A percentile compares a stretch with the other conserved stretches of the same genome.
These are phyloP conservation scores for Gambusia holbrooki DNA, from an alignment of 2,113 vertebrate species.

Conservation along the genomic window DNA sequence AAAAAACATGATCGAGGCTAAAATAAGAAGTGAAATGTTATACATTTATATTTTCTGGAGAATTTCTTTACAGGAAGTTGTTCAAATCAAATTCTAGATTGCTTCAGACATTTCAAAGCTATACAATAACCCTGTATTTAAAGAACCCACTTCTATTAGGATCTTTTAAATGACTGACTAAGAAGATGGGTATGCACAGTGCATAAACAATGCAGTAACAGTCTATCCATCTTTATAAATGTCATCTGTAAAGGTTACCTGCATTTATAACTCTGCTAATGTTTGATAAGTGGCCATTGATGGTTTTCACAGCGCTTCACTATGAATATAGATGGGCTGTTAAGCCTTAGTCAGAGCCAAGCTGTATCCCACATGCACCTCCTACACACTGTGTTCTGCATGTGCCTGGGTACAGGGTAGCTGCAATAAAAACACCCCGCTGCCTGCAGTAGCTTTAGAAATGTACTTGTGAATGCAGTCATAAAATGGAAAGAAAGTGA, in stretches of 20 bases:
- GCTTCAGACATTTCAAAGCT: background rate
- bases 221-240: constrained; percentile 41
- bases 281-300: constrained; percentile 64
- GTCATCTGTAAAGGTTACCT: constrained; percentile 49
- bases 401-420: constrained; percentile 53
- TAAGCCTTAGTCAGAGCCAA: constrained; percentile 68
- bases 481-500: background rate
- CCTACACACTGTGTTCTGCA: constrained; percentile 68
- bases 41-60: no score
- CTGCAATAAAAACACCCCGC: constrained; percentile 29
- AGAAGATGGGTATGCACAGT: background rate
- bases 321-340: constrained; percentile 72
- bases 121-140: background rate
- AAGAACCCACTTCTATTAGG: background rate
- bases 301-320: constrained; percentile 63
- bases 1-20: background rate
- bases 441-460: constrained; percentile 32
- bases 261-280: constrained; percentile 48
- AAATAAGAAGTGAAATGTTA: no score
- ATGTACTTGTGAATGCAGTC: constrained; percentile 1
- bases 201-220: constrained; percentile 12
- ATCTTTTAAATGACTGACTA: background rate
- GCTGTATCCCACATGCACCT: constrained; percentile 67
- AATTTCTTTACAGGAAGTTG: background rate
- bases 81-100: background rate